Percentiles rank a stretch among this genome's conserved stretches.
These are phyloP conservation scores for Thereva unica DNA, from an alignment of 2,888 invertebrate genomes.

Conservation along the genomic window DNA sequence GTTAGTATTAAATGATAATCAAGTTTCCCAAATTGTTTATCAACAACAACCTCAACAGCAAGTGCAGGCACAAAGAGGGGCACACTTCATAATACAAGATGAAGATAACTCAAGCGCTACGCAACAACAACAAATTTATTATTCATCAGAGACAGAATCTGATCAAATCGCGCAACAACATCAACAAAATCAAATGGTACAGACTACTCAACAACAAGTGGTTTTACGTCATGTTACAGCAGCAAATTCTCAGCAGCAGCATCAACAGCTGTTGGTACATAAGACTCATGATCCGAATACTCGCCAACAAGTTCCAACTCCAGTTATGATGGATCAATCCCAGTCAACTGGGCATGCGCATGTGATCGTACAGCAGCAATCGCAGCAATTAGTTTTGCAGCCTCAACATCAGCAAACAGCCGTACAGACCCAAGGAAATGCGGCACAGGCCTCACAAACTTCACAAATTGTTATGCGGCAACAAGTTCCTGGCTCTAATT, in stretches of 20 bases:
- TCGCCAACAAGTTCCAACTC: slow-evolving; percentile 14
- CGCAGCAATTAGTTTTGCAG: slow-evolving; percentile 37
- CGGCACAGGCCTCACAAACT: slow-evolving; percentile 40
- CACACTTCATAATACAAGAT: slow-evolving; percentile 43
- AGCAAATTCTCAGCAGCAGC: slow-evolving; percentile 47
- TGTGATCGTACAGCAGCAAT: slow-evolving; percentile 38
- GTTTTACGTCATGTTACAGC: slow-evolving; percentile 39
- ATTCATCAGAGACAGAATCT: slow-evolving; percentile 39
- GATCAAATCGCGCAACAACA: slow-evolving; percentile 45
- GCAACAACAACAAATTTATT: too few species aligned
- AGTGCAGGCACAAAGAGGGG: slow-evolving; percentile 30
- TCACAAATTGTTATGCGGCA: slow-evolving; percentile 53
- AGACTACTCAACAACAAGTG: slow-evolving; percentile 38
- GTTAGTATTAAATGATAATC: slow-evolving; percentile 58
- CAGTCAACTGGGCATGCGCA: slow-evolving; percentile 44
- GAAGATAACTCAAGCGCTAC: slow-evolving; percentile 8
- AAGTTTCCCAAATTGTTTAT: slow-evolving; percentile 58
- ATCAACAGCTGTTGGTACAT: slow-evolving; percentile 38
- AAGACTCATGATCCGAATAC: slow-evolving; percentile 12
- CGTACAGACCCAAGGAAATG: slow-evolving; percentile 48
- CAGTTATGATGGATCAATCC: slow-evolving; percentile 36
- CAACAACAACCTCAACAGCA: slow-evolving; percentile 48
- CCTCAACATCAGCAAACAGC: slow-evolving; percentile 49
- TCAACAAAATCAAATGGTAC: slow-evolving; percentile 45
- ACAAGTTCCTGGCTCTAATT: slow-evolving; percentile 44